Conservation (phyloP, 2,797 vertebrate species). For the Serranus cabrilla region DNA sequence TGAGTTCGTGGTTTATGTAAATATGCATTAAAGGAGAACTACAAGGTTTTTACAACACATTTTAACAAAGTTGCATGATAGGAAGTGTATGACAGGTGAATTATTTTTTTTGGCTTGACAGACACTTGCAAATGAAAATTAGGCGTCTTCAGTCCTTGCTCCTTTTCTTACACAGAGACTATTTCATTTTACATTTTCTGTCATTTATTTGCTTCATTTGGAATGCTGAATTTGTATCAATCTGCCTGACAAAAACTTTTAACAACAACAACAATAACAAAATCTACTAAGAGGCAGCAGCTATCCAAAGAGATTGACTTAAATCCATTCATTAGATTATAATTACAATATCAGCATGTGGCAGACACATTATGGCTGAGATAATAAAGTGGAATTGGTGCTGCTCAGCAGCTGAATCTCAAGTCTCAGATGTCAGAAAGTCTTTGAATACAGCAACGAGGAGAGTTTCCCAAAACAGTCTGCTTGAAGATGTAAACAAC, state of each 20-base stretch:
- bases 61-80: background rate
- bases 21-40: background rate
- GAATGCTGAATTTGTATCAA: background rate
- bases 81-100: background rate
- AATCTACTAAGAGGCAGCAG: background rate
- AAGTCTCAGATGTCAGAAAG: background rate
- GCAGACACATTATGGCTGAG: background rate
- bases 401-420: background rate
- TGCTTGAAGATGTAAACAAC: slow-evolving; percentile 13
- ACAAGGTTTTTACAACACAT: background rate
- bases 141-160: background rate
- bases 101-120: background rate
- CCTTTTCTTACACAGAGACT: no score
- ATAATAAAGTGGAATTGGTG: background rate
- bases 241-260: background rate
- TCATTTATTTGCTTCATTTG: background rate
- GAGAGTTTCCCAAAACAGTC: slow-evolving; percentile 2
- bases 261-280: background rate
- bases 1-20: slow-evolving; percentile 4
- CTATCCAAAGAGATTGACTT: background rate
- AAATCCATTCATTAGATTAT: slow-evolving; percentile 13
- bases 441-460: slow-evolving; percentile 5
- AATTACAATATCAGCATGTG: slow-evolving; percentile 16
- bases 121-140: background rate
- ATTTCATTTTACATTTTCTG: background rate